A percentile compares a stretch with the other conserved stretches of the same genome.
Evolutionary conservation across 2,797 vertebrate species (phyloP).

Genomic region (Euphonia xanthogaster): DNA sequence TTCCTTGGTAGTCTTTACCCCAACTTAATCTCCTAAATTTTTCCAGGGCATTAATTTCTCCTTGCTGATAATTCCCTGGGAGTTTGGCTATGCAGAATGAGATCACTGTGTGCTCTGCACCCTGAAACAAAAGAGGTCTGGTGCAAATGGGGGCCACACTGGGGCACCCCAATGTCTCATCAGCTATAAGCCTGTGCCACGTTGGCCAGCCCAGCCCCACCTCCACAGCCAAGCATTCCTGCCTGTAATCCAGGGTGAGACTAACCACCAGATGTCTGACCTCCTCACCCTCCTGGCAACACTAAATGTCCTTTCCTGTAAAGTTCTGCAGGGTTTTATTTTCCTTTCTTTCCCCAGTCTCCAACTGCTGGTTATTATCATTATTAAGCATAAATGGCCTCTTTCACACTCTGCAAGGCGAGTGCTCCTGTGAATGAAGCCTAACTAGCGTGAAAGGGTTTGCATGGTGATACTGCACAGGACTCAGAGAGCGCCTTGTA

Average conservation of each 20-base stretch:
- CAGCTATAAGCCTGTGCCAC: fast-evolving
- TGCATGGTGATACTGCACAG: not conserved
- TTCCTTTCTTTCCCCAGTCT: conserved; percentile 49
- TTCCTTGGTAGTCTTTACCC: not conserved
- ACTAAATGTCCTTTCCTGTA: conserved; percentile 65
- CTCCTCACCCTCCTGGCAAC: conserved; percentile 72
- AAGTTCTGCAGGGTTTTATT: conserved; percentile 53
- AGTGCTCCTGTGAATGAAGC: conserved; percentile 10
- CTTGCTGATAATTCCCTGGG: not conserved
- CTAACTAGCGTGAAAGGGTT: not conserved
- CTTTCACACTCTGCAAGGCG: conserved; percentile 10
- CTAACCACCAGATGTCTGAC: conserved; percentile 74
- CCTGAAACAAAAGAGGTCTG: not conserved
- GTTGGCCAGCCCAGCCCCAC: not conserved
- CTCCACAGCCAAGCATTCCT: not conserved
- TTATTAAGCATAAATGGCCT: conserved; percentile 50
- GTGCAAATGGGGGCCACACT: not conserved
- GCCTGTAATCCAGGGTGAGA: conserved; percentile 55
- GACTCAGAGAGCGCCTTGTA: not conserved
- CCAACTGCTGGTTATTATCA: conserved; percentile 59
- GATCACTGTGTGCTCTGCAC: not conserved
- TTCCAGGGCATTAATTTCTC: not conserved
- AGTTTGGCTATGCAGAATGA: not conserved
- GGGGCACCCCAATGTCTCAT: not conserved
- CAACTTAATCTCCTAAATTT: not conserved